These are phyloP conservation scores for Tribolium castaneum DNA, from an alignment of 1,140 invertebrate species.

Conservation along the genomic window DNA sequence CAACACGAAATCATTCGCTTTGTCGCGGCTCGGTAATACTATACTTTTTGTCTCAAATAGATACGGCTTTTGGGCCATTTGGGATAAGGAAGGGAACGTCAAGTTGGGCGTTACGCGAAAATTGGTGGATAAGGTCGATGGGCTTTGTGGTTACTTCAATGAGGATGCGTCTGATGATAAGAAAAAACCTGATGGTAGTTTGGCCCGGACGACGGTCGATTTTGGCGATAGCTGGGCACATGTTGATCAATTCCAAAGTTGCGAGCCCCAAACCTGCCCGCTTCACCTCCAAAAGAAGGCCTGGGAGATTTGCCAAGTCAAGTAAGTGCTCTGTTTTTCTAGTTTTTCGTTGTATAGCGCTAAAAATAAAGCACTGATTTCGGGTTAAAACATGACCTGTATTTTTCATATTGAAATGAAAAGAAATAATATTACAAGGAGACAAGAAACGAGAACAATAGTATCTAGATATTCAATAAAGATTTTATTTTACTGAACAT, in stretches of 20 bases:
- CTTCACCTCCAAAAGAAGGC: slow-evolving; percentile 70
- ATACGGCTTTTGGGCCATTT: slow-evolving; percentile 79
- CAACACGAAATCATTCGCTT: slow-evolving; percentile 73
- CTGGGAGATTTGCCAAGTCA: slow-evolving; percentile 72
- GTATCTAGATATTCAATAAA: too few relatives aligned
- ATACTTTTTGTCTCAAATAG: slow-evolving; percentile 75
- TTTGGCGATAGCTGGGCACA: slow-evolving; percentile 80
- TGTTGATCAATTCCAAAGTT: slow-evolving; percentile 66
- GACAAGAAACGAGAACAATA: too few relatives aligned
- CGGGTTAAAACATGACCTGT: too few relatives aligned
- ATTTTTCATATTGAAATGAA: too few relatives aligned
- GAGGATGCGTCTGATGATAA: slow-evolving; percentile 75
- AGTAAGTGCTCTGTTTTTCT: slow-evolving; percentile 55
- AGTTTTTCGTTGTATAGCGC: too few relatives aligned
- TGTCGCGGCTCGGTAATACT: slow-evolving; percentile 75
- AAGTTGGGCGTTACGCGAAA: slow-evolving; percentile 78
- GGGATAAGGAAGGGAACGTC: slow-evolving; percentile 75
- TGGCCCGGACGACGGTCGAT: slow-evolving; percentile 72
- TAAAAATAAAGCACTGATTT: too few relatives aligned
- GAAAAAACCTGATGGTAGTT: slow-evolving; percentile 73
- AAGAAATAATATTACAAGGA: too few relatives aligned
- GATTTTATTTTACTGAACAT: too few relatives aligned
- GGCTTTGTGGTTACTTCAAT: slow-evolving; percentile 83
- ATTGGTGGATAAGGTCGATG: slow-evolving; percentile 73
- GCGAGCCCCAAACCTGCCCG: slow-evolving; percentile 70